Conservation (phyloP, 2,888 invertebrate species). For the Limnephilus auricula region DNA sequence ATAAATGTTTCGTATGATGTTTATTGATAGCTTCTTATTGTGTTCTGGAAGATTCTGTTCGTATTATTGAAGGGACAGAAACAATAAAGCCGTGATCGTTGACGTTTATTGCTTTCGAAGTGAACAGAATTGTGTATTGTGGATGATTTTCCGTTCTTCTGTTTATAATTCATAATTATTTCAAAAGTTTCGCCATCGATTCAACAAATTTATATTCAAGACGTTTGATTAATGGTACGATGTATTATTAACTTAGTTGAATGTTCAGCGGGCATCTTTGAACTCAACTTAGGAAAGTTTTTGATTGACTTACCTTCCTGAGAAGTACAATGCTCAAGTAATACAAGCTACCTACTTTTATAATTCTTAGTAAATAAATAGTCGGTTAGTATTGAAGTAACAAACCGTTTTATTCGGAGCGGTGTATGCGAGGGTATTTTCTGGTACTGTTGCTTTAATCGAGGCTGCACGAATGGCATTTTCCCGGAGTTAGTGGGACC, state of each 20-base stretch:
- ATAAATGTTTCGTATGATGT: slow-evolving; percentile 29
- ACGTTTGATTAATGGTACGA: background rate
- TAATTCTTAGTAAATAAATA: too few relatives aligned
- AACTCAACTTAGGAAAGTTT: background rate
- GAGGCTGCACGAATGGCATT: too few relatives aligned
- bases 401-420: too few relatives aligned
- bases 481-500: too few relatives aligned
- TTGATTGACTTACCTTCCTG: background rate
- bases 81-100: background rate
- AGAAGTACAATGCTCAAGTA: background rate
- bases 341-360: background rate
- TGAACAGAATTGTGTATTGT: background rate
- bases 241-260: background rate
- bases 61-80: background rate
- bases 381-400: too few relatives aligned
- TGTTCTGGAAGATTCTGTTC: background rate
- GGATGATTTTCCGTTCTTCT: background rate
- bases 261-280: background rate
- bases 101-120: background rate
- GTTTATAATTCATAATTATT: background rate
- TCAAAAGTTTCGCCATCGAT: background rate
- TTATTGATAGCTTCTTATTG: slow-evolving; percentile 33
- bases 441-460: too few relatives aligned
- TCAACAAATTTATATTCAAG: background rate
- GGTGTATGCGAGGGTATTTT: too few relatives aligned